Percentiles rank a stretch among this genome's conserved stretches.
These are phyloP conservation scores for Myrmecobius fasciatus DNA, from an alignment of 2,113 vertebrate genomes.

Conservation along the genomic window DNA sequence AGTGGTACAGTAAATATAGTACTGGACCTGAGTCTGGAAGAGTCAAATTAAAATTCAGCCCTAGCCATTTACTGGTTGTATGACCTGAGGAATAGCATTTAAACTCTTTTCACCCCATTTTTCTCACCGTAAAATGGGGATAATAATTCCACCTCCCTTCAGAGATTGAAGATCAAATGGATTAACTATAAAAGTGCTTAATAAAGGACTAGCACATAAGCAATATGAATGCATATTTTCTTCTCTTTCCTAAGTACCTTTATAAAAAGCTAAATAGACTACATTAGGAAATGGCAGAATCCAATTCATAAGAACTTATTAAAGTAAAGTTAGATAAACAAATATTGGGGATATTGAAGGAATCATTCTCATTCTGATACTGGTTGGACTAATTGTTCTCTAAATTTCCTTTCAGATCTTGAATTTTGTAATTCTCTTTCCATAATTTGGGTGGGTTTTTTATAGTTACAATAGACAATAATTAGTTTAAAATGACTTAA, in stretches of 20 bases:
- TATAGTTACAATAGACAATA: not conserved
- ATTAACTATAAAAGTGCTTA: not conserved
- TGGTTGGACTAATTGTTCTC: not conserved
- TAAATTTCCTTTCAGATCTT: not conserved
- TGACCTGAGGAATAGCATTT: not conserved
- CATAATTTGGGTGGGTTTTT: not conserved
- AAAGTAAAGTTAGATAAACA: not conserved
- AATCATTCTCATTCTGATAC: not conserved
- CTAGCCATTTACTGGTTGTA: not conserved
- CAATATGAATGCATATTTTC: not conserved
- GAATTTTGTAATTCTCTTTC: not conserved
- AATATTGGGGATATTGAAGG: not conserved
- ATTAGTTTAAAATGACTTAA: not conserved
- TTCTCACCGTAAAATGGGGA: not conserved
- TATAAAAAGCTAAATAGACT: not conserved
- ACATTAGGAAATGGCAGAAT: not conserved
- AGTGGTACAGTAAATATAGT: not conserved
- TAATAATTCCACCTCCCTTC: not conserved
- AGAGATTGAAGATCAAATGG: not conserved
- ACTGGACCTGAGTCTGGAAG: not conserved
- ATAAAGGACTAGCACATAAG: not conserved
- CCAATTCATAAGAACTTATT: not conserved
- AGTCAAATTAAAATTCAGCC: not conserved
- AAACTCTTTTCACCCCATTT: not conserved
- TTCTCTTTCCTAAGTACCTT: not conserved